A percentile compares a stretch with the other conserved stretches of the same genome.
phyloP scores from a whole-genome alignment of 1,140 invertebrate genomes.

The Ladona fulva region DNA sequence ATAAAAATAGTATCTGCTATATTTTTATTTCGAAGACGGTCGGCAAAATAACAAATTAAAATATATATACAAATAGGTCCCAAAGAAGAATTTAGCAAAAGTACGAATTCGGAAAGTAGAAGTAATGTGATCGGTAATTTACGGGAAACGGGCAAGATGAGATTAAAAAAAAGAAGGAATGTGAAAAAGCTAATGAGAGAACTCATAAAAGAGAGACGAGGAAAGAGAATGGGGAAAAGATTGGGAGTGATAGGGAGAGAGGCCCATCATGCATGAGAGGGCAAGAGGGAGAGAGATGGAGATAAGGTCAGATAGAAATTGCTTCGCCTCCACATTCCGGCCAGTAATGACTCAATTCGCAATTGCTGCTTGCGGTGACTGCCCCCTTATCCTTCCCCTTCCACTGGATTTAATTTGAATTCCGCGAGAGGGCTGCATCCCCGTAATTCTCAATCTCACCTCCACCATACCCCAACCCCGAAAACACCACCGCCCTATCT shows the following conservation, averaged over 20 bases:
- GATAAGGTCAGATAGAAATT: slow-evolving; percentile 1
- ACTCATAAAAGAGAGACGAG: neutral
- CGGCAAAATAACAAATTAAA: no score
- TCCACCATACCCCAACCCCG: neutral
- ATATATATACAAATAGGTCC: no score
- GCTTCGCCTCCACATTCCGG: neutral
- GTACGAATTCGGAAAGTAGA: no score
- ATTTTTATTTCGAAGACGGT: no score
- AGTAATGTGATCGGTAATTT: no score
- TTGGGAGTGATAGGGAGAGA: neutral
- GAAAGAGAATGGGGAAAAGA: neutral
- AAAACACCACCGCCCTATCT: no score
- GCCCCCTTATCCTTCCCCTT: neutral
- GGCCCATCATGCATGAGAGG: neutral
- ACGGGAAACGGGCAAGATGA: no score
- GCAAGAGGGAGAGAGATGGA: neutral
- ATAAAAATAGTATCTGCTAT: no score
- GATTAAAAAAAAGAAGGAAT: no score
- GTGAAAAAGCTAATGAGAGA: neutral
- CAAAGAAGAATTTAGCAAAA: no score
- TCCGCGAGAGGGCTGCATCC: neutral
- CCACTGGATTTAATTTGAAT: neutral
- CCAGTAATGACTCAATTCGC: neutral
- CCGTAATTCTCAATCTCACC: slow-evolving; percentile 1
- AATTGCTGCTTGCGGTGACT: neutral